Evolutionary conservation across 2,888 invertebrate species (phyloP).

Genomic region (Colostygia pectinataria): DNA sequence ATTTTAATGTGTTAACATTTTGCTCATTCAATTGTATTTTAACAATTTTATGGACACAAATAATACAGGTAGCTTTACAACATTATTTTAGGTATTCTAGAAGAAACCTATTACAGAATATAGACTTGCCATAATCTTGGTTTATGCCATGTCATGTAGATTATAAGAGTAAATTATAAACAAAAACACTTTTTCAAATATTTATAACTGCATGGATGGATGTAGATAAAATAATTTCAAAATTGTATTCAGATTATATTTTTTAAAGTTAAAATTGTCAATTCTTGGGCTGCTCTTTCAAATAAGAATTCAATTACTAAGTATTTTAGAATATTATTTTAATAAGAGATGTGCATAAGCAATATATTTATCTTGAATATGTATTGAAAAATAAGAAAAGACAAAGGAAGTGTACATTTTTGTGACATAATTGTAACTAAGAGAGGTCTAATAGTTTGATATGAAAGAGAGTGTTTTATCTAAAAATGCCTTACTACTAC

Average conservation of each 20-base stretch:
- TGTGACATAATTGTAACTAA: constrained; percentile 63
- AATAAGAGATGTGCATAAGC: constrained; percentile 58
- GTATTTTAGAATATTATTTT: constrained; percentile 63
- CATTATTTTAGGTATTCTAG: constrained; percentile 13
- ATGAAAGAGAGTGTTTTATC: constrained; percentile 78
- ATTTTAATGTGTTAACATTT: constrained; percentile 27
- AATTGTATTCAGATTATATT: constrained; percentile 36
- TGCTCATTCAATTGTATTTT: constrained; percentile 23
- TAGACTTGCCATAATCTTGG: constrained; percentile 21
- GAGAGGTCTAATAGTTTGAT: constrained; percentile 80
- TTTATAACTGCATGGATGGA: constrained; percentile 8
- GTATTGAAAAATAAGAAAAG: constrained; percentile 52
- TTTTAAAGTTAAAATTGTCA: constrained; percentile 56
- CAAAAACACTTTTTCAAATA: constrained; percentile 1
- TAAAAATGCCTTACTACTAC: constrained; percentile 82
- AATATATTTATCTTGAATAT: constrained; percentile 64
- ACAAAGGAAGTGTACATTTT: constrained; percentile 68
- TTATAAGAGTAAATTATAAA: constrained; percentile 18
- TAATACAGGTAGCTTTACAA: constrained; percentile 16
- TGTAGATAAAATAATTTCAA: constrained; percentile 21
- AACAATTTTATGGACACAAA: constrained; percentile 16
- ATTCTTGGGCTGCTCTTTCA: constrained; percentile 70
- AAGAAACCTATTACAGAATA: constrained; percentile 14
- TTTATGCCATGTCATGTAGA: constrained; percentile 20
- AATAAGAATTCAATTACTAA: constrained; percentile 70